Conservation (phyloP, 2,888 invertebrate genomes). For the Eudasyphora cyanicolor region DNA sequence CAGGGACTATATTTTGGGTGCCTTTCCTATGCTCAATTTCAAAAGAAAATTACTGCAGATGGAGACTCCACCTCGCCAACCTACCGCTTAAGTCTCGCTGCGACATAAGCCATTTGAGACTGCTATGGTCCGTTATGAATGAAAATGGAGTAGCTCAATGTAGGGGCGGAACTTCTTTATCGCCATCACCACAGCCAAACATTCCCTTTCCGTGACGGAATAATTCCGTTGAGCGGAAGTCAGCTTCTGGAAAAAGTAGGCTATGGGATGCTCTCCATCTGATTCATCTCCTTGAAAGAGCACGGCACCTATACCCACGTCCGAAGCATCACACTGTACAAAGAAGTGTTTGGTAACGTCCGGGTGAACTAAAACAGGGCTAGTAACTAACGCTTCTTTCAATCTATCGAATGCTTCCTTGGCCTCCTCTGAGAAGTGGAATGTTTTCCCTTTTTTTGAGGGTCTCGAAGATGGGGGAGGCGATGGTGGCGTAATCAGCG, state of each 20-base stretch:
- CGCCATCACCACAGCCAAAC: background rate
- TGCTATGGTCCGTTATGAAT: background rate
- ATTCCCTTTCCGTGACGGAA: background rate
- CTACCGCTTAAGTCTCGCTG: background rate
- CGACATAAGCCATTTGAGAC: background rate
- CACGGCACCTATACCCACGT: background rate
- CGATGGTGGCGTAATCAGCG: background rate
- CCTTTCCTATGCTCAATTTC: no score
- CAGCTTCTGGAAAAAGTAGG: no score
- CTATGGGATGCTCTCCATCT: no score
- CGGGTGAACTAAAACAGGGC: no score
- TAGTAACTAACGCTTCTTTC: background rate
- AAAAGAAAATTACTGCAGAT: no score
- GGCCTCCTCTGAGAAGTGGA: background rate
- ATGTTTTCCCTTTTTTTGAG: background rate
- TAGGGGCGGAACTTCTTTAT: background rate
- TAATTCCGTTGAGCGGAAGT: no score
- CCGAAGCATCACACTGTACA: background rate
- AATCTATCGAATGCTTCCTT: background rate
- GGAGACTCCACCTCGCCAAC: background rate
- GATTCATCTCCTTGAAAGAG: no score
- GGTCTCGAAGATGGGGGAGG: background rate
- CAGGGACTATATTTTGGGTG: background rate
- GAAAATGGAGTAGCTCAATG: background rate
- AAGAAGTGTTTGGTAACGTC: background rate